phyloP scores from a whole-genome alignment of 35 echinoderm and acorn worm species.

The Lytechinus variegatus region DNA sequence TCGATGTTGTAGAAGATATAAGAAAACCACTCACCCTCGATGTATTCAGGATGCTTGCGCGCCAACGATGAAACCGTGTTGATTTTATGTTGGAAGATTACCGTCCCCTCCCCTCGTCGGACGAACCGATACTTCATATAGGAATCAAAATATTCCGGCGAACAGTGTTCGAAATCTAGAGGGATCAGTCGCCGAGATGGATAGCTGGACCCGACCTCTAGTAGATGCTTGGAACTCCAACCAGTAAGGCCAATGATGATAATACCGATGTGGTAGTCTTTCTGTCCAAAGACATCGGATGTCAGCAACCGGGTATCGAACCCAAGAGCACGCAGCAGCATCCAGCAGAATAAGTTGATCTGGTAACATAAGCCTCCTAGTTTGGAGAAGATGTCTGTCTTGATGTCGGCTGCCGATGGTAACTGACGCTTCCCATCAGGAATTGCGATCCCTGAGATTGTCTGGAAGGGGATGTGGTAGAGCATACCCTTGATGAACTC shows the following conservation, averaged over 20 bases:
- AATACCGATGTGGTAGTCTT: slow-evolving; percentile 44
- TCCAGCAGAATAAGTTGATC: slow-evolving; percentile 56
- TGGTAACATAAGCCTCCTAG: slow-evolving; percentile 67
- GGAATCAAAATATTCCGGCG: slow-evolving; percentile 48
- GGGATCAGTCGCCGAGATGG: slow-evolving; percentile 60
- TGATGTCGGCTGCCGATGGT: slow-evolving; percentile 62
- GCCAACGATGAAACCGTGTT: neutral
- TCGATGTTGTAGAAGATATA: neutral
- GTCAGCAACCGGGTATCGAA: slow-evolving; percentile 45
- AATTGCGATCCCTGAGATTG: slow-evolving; percentile 44
- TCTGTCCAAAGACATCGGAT: neutral
- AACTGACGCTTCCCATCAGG: slow-evolving; percentile 15
- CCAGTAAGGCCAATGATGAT: slow-evolving; percentile 41
- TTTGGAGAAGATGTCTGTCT: slow-evolving; percentile 34
- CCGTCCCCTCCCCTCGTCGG: neutral
- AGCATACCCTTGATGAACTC: neutral
- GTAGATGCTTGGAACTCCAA: slow-evolving; percentile 48
- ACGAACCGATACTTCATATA: slow-evolving; percentile 72
- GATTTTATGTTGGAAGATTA: neutral
- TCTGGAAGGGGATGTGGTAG: slow-evolving; percentile 64
- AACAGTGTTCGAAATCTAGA: slow-evolving; percentile 69
- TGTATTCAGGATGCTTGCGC: neutral
- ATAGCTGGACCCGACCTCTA: slow-evolving; percentile 61
- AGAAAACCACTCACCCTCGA: neutral
- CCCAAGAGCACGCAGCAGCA: slow-evolving; percentile 57